Percentiles rank a stretch among this genome's conserved stretches.
Evolutionary conservation across 35 echinoderm and acorn worm species (phyloP).

Genomic region (Patiria miniata): DNA sequence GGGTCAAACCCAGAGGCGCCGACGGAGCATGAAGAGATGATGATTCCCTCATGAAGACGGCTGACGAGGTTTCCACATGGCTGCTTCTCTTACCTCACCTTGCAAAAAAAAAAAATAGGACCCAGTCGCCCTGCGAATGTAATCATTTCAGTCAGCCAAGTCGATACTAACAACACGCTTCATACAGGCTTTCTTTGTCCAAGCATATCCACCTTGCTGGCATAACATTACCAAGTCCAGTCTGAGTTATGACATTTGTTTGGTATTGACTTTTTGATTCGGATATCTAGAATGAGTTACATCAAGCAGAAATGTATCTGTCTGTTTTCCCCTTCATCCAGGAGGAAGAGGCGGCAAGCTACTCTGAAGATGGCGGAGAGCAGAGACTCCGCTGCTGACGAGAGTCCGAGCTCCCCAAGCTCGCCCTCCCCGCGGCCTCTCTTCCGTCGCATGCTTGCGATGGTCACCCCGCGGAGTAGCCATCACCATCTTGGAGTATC

Average conservation of each 20-base stretch:
- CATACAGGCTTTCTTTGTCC: no score
- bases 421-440: neutral
- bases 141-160: no score
- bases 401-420: neutral
- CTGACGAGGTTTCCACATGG: slow-evolving; percentile 27
- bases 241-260: no score
- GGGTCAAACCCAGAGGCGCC: neutral
- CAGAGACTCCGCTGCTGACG: neutral
- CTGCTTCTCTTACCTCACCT: neutral
- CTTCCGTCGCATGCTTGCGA: neutral
- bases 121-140: no score
- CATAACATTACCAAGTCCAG: no score
- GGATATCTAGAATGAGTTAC: neutral
- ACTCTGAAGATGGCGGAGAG: neutral
- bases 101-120: no score
- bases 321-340: neutral
- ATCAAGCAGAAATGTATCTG: neutral
- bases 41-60: no score
- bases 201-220: no score
- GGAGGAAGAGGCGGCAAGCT: neutral
- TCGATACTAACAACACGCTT: no score
- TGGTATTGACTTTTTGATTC: slow-evolving; percentile 6
- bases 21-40: neutral
- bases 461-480: neutral
- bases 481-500: neutral